A percentile compares a stretch with the other conserved stretches of the same genome.
Conservation (phyloP, 2,888 invertebrate genomes). For the Celastrina argiolus region DNA sequence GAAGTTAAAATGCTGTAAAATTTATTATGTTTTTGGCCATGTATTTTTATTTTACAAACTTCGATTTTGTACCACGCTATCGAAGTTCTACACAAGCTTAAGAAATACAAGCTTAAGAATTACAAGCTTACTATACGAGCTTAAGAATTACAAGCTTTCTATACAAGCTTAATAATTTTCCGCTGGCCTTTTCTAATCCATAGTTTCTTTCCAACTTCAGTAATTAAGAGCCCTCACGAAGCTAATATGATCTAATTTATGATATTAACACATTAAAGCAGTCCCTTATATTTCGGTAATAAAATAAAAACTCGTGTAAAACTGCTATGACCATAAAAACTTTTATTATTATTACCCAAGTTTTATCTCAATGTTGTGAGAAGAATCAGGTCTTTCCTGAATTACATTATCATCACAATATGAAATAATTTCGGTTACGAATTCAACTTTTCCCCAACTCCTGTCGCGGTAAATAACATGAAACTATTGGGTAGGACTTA, state of each 20-base stretch:
- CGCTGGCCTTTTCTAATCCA: background rate
- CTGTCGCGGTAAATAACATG: background rate
- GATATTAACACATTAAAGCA: conserved; percentile 15
- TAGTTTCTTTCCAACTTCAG: background rate
- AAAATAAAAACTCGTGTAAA: conserved; percentile 30
- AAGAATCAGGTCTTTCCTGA: conserved; percentile 15
- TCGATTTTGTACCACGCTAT: too few species aligned
- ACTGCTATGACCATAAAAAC: conserved; percentile 28
- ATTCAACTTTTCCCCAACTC: background rate
- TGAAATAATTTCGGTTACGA: conserved; percentile 12
- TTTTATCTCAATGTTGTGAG: conserved; percentile 25
- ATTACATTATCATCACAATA: conserved; percentile 12
- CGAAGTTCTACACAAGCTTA: background rate
- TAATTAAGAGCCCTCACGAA: background rate
- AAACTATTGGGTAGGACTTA: background rate
- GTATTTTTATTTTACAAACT: too few species aligned
- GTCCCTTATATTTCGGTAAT: conserved; percentile 18
- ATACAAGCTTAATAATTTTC: background rate
- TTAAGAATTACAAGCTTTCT: background rate
- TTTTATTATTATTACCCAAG: conserved; percentile 27
- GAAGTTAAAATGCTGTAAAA: too few species aligned
- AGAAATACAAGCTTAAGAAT: background rate
- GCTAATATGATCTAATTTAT: conserved; percentile 13
- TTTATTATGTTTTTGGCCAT: too few species aligned
- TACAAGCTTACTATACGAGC: background rate